phyloP scores from a whole-genome alignment of 1,140 invertebrate species.

The Spodoptera litura region DNA sequence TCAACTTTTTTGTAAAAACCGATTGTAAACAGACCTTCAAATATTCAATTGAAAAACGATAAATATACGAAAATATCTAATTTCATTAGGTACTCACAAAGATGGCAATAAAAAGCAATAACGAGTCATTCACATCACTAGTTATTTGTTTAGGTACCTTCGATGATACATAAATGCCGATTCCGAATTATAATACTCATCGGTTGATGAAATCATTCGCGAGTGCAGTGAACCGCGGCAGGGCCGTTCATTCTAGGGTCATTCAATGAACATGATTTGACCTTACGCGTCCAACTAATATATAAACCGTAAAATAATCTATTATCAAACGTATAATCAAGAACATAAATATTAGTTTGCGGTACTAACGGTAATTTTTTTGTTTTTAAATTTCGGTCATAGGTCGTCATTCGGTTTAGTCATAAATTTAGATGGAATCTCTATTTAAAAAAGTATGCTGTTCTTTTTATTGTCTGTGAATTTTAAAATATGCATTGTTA shows the following conservation, averaged over 20 bases:
- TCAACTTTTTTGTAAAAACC: no score
- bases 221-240: slow-evolving; percentile 23
- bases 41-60: no score
- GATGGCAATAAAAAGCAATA: no score
- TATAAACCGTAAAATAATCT: slow-evolving; percentile 12
- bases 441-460: neutral
- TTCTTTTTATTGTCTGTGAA: no score
- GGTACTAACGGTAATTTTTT: slow-evolving; percentile 33
- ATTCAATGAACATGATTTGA: slow-evolving; percentile 24
- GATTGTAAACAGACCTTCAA: no score
- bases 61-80: no score
- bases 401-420: slow-evolving; percentile 14
- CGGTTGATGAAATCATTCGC: slow-evolving; percentile 18
- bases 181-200: slow-evolving; percentile 14
- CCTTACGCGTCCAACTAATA: slow-evolving; percentile 28
- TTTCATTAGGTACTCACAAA: no score
- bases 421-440: slow-evolving; percentile 10
- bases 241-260: slow-evolving; percentile 11
- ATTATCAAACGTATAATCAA: slow-evolving; percentile 30
- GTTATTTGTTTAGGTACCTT: no score
- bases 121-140: no score
- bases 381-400: slow-evolving; percentile 18
- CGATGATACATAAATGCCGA: slow-evolving; percentile 2
- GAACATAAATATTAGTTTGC: slow-evolving; percentile 20
- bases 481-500: neutral